phyloP scores from a whole-genome alignment of 2,113 vertebrate genomes.

The Siniperca chuatsi region DNA sequence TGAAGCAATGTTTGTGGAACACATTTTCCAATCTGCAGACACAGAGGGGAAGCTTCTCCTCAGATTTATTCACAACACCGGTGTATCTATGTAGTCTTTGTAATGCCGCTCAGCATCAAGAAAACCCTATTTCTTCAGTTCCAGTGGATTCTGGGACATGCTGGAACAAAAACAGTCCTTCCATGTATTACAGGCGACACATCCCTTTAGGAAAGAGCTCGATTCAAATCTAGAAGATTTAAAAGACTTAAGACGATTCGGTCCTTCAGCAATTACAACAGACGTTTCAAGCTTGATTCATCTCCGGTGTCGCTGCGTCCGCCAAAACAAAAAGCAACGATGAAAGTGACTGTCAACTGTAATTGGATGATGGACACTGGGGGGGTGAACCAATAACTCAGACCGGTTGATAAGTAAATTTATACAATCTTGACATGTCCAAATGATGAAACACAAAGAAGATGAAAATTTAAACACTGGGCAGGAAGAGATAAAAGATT shows the following conservation, averaged over 20 bases:
- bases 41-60: neutral
- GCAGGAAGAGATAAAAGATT: neutral
- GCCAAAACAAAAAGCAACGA: neutral
- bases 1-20: conserved; percentile 6
- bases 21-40: conserved; percentile 6
- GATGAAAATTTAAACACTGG: neutral
- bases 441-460: neutral
- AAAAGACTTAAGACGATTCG: neutral
- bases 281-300: neutral
- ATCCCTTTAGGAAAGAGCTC: neutral
- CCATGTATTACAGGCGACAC: neutral
- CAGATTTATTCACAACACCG: neutral
- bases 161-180: neutral
- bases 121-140: neutral
- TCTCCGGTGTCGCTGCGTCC: neutral
- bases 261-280: neutral
- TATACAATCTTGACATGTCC: neutral
- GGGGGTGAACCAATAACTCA: neutral
- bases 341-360: neutral
- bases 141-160: neutral
- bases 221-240: conserved; percentile 2
- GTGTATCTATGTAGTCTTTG: neutral
- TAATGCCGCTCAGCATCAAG: neutral
- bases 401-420: neutral
- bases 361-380: neutral